Evolutionary conservation across 2,888 invertebrate genomes (phyloP).

Genomic region (Chymomyza caudatula): DNA sequence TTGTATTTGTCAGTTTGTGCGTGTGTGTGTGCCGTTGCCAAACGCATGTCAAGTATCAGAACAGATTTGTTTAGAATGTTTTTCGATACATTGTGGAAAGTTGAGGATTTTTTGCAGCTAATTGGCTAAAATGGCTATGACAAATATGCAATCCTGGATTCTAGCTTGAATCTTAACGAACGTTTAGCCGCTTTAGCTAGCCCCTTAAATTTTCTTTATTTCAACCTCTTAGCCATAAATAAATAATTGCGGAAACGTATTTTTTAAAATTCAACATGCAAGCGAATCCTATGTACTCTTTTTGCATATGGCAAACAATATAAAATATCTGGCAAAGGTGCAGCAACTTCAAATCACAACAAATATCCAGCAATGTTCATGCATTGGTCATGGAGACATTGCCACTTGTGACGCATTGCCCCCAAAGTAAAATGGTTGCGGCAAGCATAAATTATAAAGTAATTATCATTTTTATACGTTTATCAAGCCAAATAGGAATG

Average conservation of each 20-base stretch:
- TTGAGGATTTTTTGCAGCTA: background rate
- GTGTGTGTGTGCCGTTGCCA: background rate
- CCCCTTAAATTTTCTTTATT: background rate
- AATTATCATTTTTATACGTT: slow-evolving; percentile 29
- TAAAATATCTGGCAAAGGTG: background rate
- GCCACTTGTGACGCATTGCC: slow-evolving; percentile 1
- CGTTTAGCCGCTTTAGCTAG: too few species aligned
- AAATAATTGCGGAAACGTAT: too few species aligned
- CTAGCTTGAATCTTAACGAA: background rate
- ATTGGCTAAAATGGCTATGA: background rate
- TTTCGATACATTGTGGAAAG: slow-evolving; percentile 1
- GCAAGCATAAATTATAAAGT: slow-evolving; percentile 39
- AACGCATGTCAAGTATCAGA: slow-evolving; percentile 43
- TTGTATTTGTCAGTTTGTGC: too few species aligned
- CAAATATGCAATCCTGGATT: background rate
- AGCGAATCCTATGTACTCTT: too few species aligned
- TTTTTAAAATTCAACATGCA: background rate
- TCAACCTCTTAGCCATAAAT: background rate
- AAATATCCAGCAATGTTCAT: background rate
- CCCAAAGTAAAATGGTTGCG: slow-evolving; percentile 7
- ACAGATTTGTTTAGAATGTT: slow-evolving; percentile 23
- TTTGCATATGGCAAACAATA: background rate
- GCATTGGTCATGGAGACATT: background rate
- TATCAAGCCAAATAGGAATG: background rate
- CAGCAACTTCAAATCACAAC: background rate